Conservation (phyloP, 2,797 vertebrate species). For the Petrocephalus schoutedeni region DNA sequence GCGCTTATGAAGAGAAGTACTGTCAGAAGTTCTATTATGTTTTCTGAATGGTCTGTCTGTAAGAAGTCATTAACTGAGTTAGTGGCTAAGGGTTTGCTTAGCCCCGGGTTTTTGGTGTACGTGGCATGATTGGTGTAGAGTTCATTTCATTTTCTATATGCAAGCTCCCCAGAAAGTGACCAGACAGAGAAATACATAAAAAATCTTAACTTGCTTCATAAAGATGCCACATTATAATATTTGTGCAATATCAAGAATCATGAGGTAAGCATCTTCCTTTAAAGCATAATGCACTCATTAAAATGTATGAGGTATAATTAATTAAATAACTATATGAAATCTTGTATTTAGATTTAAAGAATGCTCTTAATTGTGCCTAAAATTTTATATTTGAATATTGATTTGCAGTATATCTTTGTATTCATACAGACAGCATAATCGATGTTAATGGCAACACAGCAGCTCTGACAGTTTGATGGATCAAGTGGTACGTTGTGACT, state of each 20-base stretch:
- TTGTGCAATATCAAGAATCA: background rate
- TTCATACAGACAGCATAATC: background rate
- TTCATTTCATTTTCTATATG: background rate
- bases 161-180: background rate
- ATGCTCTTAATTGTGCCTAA: background rate
- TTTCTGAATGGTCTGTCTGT: conserved; percentile 13
- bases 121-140: background rate
- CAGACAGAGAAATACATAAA: background rate
- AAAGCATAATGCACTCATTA: background rate
- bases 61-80: background rate
- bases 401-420: background rate
- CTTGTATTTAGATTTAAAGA: background rate
- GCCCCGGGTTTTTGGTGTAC: background rate
- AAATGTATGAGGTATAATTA: background rate
- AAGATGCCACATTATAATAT: conserved; percentile 2
- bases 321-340: background rate
- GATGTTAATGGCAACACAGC: background rate
- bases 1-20: background rate
- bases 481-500: background rate
- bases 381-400: background rate
- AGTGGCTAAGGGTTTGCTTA: background rate
- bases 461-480: background rate
- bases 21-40: background rate
- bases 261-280: background rate
- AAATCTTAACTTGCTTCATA: background rate